A percentile compares a stretch with the other conserved stretches of the same genome.
phyloP scores from a whole-genome alignment of 30 jellyfish, hydroid and myxozoan genomes.

The Rhopilema esculentum region DNA sequence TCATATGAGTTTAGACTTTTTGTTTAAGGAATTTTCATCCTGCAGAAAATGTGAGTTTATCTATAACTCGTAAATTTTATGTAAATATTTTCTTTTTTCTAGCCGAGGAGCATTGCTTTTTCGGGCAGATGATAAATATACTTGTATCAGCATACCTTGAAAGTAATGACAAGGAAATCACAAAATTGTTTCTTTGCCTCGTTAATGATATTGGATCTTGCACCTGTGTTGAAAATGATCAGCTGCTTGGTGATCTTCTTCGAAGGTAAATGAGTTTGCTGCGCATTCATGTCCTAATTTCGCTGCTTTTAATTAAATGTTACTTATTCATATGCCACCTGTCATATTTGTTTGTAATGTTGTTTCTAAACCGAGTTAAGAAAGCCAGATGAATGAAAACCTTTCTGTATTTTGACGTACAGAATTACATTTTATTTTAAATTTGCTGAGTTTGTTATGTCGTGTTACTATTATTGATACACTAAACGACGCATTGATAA shows the following conservation, averaged over 20 bases:
- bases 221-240: conserved; percentile 71
- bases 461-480: too few relatives aligned
- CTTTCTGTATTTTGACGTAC: too few relatives aligned
- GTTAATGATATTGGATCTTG: conserved; percentile 68
- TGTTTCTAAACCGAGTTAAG: too few relatives aligned
- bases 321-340: background rate
- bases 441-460: too few relatives aligned
- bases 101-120: conserved; percentile 54
- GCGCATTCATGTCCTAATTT: background rate
- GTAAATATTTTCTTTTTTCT: too few relatives aligned
- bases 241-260: conserved; percentile 38
- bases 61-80: too few relatives aligned
- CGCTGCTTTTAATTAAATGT: background rate
- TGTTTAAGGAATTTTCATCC: too few relatives aligned
- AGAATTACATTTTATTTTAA: too few relatives aligned
- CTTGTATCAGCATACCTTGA: conserved; percentile 29
- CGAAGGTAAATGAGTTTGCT: conserved; percentile 24
- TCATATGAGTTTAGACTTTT: too few relatives aligned
- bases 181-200: conserved; percentile 26
- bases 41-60: too few relatives aligned
- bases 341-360: too few relatives aligned
- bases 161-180: background rate
- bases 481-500: background rate
- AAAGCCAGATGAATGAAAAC: too few relatives aligned
- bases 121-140: conserved; percentile 28